These are phyloP conservation scores for Diorhabda carinulata DNA, from an alignment of 1,140 invertebrate species.

Conservation along the genomic window DNA sequence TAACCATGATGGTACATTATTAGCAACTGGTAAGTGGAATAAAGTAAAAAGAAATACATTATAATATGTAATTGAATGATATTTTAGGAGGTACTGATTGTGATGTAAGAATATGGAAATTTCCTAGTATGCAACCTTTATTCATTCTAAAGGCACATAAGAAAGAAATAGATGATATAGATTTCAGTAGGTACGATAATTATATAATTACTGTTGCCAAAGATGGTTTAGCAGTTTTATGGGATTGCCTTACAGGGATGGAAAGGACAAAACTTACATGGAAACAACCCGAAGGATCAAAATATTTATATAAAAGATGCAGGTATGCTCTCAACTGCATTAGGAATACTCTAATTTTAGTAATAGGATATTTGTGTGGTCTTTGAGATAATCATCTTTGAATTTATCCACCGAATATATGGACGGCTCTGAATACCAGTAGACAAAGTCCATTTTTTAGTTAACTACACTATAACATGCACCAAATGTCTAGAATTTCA, in stretches of 20 bases:
- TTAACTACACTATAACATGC: conserved; percentile 18
- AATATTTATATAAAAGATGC: conserved; percentile 81
- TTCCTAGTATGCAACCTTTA: conserved; percentile 69
- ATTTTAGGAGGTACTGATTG: conserved; percentile 77
- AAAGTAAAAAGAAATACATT: background rate
- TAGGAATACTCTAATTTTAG: too few relatives aligned
- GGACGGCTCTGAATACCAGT: too few relatives aligned
- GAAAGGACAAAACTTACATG: conserved; percentile 70
- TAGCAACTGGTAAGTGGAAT: conserved; percentile 68
- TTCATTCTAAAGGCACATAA: conserved; percentile 68
- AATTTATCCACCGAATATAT: too few relatives aligned
- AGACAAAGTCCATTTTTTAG: background rate
- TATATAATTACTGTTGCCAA: conserved; percentile 63
- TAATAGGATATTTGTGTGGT: too few relatives aligned
- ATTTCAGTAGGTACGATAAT: conserved; percentile 73
- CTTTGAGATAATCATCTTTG: too few relatives aligned
- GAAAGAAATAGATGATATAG: conserved; percentile 87
- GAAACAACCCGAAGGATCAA: conserved; percentile 63
- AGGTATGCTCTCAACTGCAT: conserved; percentile 51
- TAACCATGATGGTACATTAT: conserved; percentile 66
- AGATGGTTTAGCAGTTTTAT: conserved; percentile 77
- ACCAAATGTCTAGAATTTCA: too few relatives aligned
- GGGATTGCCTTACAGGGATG: conserved; percentile 65
- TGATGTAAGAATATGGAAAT: conserved; percentile 81
- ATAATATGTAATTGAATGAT: conserved; percentile 1